Evolutionary conservation across 1,140 invertebrate species (phyloP).

Genomic region (Nasonia vitripennis): DNA sequence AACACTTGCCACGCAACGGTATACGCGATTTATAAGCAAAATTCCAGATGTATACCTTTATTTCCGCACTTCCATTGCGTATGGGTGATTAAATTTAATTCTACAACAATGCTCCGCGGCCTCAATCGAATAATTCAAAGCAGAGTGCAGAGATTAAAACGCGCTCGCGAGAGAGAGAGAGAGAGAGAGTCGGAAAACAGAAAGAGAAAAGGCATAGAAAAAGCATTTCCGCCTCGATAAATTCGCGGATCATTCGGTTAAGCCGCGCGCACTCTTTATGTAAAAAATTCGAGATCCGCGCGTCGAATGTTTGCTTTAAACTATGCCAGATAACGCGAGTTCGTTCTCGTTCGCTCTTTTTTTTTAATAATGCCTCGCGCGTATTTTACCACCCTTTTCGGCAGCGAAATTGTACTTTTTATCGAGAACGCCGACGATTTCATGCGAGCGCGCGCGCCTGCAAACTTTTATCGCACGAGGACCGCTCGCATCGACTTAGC

Average conservation of each 20-base stretch:
- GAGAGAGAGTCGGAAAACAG: neutral
- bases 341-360: neutral
- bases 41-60: slow-evolving; percentile 13
- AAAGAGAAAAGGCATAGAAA: slow-evolving; percentile 39
- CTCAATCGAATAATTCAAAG: slow-evolving; percentile 51
- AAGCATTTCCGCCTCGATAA: slow-evolving; percentile 45
- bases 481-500: neutral
- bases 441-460: neutral
- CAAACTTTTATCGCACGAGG: neutral
- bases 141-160: slow-evolving; percentile 44
- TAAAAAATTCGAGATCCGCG: slow-evolving; percentile 23
- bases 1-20: neutral
- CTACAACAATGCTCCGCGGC: slow-evolving; percentile 26
- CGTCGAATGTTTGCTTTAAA: neutral
- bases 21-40: neutral
- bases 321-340: slow-evolving; percentile 19
- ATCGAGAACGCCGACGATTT: neutral
- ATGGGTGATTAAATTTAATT: slow-evolving; percentile 41
- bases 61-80: neutral
- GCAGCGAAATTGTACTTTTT: neutral
- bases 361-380: neutral
- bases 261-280: slow-evolving; percentile 35
- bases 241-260: slow-evolving; percentile 50
- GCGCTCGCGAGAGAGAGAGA: neutral
- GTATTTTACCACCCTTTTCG: slow-evolving; percentile 9